Percentiles rank a stretch among this genome's conserved stretches.
These are phyloP conservation scores for Eleutherodactylus coqui DNA, from an alignment of 2,797 vertebrate species.

Conservation along the genomic window DNA sequence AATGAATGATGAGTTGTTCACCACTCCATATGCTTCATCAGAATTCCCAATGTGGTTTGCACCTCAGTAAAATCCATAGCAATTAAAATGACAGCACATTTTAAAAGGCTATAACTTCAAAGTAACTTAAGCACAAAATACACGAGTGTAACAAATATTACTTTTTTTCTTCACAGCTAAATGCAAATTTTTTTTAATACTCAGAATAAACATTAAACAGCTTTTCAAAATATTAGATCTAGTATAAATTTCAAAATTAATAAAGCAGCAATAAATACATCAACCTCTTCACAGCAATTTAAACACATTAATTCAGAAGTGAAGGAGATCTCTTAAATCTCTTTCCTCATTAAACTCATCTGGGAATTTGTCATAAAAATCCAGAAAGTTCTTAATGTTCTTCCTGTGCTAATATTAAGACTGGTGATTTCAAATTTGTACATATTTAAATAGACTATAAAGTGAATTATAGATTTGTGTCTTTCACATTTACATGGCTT, in stretches of 20 bases:
- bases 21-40: constrained; percentile 57
- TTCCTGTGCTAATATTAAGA: constrained; percentile 43
- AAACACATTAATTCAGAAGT: constrained; percentile 59
- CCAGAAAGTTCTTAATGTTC: constrained; percentile 53
- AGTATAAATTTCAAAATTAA: constrained; percentile 59
- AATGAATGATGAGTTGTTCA: constrained; percentile 60
- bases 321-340: constrained; percentile 52
- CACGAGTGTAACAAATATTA: constrained; percentile 54
- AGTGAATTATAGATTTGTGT: neutral
- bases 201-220: constrained; percentile 61
- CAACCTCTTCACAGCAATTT: constrained; percentile 56
- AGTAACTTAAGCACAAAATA: constrained; percentile 52
- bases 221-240: constrained; percentile 62
- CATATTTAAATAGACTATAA: constrained; percentile 43
- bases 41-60: constrained; percentile 55
- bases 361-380: constrained; percentile 48
- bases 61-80: constrained; percentile 61
- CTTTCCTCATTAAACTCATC: constrained; percentile 52
- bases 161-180: constrained; percentile 49
- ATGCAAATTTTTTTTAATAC: constrained; percentile 56
- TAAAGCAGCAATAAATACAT: constrained; percentile 59
- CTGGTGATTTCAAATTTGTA: constrained; percentile 41
- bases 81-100: constrained; percentile 62
- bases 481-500: neutral
- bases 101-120: constrained; percentile 60